Evolutionary conservation across 2,113 vertebrate genomes (phyloP).

Genomic region (Cyrtonyx montezumae): DNA sequence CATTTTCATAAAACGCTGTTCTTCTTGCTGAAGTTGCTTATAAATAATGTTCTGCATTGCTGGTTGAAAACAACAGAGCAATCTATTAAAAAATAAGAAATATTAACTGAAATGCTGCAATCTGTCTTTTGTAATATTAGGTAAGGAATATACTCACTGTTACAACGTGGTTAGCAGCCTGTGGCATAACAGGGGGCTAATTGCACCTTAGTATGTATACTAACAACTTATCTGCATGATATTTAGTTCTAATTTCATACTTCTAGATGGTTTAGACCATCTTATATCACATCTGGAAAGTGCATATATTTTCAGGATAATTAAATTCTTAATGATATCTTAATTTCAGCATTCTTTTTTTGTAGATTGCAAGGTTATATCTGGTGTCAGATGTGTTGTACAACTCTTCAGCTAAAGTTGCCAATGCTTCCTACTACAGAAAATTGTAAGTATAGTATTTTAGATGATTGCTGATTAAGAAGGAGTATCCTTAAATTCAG

Average conservation of each 20-base stretch:
- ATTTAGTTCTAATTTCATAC: not conserved
- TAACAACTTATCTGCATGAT: not conserved
- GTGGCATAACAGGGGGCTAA: not conserved
- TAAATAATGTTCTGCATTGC: not conserved
- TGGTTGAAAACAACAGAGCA: not conserved
- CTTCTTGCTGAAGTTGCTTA: not conserved
- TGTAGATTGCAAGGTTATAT: constrained; percentile 96
- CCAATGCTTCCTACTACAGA: constrained; percentile 98
- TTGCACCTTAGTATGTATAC: not conserved
- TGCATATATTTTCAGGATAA: not conserved
- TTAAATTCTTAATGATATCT: not conserved
- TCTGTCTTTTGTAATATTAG: not conserved
- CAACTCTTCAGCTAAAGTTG: constrained; percentile 98
- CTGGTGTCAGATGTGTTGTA: constrained; percentile 98
- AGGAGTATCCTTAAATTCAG: not conserved
- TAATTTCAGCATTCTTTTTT: constrained; percentile 42
- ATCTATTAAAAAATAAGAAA: not conserved
- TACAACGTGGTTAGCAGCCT: not conserved
- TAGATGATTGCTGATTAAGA: not conserved
- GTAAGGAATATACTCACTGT: not conserved
- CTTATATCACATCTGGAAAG: not conserved
- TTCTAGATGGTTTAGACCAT: not conserved
- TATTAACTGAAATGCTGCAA: not conserved
- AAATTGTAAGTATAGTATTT: constrained; percentile 92
- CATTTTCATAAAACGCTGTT: not conserved